A percentile compares a stretch with the other conserved stretches of the same genome.
Conservation (phyloP, 2,113 vertebrate genomes). For the Zootoca vivipara region DNA sequence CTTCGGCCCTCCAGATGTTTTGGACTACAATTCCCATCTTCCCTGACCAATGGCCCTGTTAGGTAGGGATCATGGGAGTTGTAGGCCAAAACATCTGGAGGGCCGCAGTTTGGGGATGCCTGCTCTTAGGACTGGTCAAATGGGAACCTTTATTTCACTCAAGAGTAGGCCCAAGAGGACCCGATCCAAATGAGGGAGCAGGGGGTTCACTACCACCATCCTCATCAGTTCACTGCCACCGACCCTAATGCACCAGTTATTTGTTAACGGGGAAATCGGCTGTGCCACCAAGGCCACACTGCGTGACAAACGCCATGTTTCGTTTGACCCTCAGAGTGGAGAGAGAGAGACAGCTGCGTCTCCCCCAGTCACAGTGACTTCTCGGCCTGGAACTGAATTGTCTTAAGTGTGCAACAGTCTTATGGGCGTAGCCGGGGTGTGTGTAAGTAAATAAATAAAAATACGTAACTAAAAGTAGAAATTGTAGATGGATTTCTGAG, state of each 20-base stretch:
- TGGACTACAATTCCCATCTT: too few relatives aligned
- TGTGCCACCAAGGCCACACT: background rate
- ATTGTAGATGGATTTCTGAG: too few relatives aligned
- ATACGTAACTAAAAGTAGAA: too few relatives aligned
- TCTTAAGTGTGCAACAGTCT: too few relatives aligned
- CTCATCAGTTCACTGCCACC: background rate
- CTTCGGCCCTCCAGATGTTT: too few relatives aligned
- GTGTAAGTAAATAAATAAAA: too few relatives aligned
- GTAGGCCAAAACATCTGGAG: too few relatives aligned
- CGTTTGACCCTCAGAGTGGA: background rate
- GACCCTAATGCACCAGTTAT: background rate
- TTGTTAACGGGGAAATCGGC: background rate
- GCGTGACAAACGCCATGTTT: background rate
- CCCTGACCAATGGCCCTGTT: too few relatives aligned
- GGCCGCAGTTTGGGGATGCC: too few relatives aligned
- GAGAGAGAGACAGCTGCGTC: too few relatives aligned
- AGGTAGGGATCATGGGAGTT: too few relatives aligned
- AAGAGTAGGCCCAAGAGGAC: background rate
- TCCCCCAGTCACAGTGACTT: background rate
- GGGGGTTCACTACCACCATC: background rate
- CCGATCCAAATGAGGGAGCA: background rate
- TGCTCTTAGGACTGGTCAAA: background rate
- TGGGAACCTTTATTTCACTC: background rate
- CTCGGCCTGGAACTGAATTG: background rate
- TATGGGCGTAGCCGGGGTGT: too few relatives aligned